Percentiles rank a stretch among this genome's conserved stretches.
These are phyloP conservation scores for Tetrao urogallus DNA, from an alignment of 2,113 vertebrate genomes.

Conservation along the genomic window DNA sequence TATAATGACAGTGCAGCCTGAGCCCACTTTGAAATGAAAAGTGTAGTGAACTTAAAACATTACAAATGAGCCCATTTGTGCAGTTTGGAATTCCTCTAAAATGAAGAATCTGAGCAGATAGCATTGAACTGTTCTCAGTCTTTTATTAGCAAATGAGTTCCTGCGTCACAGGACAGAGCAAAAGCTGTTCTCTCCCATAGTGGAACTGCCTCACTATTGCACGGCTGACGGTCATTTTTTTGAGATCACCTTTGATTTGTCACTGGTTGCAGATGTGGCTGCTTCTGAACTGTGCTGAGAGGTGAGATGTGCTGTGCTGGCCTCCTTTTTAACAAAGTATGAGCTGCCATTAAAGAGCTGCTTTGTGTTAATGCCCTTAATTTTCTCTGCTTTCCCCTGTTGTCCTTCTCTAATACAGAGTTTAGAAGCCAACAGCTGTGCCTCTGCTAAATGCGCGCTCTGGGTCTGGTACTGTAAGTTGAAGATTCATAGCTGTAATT, in stretches of 20 bases:
- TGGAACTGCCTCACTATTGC: not conserved
- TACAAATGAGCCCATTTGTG: not conserved
- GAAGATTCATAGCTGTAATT: constrained; percentile 25
- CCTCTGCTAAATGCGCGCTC: not conserved
- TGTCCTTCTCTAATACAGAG: not conserved
- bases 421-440: not conserved
- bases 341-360: not conserved
- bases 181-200: not conserved
- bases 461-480: not conserved
- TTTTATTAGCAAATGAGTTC: not conserved
- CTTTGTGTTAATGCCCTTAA: not conserved
- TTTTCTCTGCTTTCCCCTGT: not conserved
- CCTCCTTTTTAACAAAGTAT: not conserved
- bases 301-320: not conserved
- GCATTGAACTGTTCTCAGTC: not conserved
- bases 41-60: not conserved
- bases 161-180: not conserved
- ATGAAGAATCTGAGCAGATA: not conserved
- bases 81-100: not conserved
- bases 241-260: not conserved
- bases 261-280: not conserved
- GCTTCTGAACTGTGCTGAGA: not conserved
- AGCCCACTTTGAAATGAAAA: not conserved
- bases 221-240: not conserved
- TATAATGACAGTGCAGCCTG: too few species aligned